Percentiles rank a stretch among this genome's conserved stretches.
These are phyloP conservation scores for Diarsia mendica DNA, from an alignment of 2,888 invertebrate species.

Conservation along the genomic window DNA sequence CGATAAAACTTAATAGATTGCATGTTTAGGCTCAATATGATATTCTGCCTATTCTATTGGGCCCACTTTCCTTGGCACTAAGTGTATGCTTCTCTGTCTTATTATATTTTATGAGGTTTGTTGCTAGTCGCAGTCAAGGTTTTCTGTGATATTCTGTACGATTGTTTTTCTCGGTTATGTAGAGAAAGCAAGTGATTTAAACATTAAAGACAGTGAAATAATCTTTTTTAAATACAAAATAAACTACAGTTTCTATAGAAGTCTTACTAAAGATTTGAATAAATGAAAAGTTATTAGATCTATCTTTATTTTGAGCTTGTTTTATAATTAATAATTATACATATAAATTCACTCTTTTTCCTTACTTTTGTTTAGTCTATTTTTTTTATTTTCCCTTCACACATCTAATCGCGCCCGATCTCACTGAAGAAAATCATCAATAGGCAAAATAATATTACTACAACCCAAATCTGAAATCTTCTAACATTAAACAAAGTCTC, in stretches of 20 bases:
- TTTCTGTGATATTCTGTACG: slow-evolving; percentile 7
- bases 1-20: slow-evolving; percentile 45
- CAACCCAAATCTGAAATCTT: neutral
- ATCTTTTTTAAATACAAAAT: neutral
- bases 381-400: neutral
- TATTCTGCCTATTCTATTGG: slow-evolving; percentile 41
- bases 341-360: neutral
- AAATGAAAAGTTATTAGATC: neutral
- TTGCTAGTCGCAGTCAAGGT: slow-evolving; percentile 8
- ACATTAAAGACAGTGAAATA: neutral
- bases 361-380: neutral
- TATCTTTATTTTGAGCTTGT: neutral
- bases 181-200: neutral
- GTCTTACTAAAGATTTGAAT: neutral
- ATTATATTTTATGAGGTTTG: slow-evolving; percentile 29
- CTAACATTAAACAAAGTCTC: neutral
- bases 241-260: neutral
- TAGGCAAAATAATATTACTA: neutral
- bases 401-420: neutral
- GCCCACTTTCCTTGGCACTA: slow-evolving; percentile 31
- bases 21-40: slow-evolving; percentile 46
- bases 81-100: slow-evolving; percentile 39
- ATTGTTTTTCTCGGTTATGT: neutral
- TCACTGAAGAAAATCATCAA: neutral
- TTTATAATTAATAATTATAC: neutral